Conservation (phyloP, 2,113 vertebrate species). For the Tricholaema leucomelas region DNA sequence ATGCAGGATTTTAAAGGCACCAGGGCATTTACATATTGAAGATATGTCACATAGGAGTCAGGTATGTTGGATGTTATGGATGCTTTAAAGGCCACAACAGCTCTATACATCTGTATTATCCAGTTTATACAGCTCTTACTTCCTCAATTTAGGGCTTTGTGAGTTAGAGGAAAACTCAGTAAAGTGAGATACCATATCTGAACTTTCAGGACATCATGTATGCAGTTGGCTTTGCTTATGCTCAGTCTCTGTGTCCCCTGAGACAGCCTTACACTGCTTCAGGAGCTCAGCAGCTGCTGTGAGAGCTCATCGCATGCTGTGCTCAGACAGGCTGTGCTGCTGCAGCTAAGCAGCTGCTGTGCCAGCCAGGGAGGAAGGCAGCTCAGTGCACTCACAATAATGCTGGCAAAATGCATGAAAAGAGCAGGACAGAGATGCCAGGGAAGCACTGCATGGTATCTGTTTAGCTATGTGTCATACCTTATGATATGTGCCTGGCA, state of each 20-base stretch:
- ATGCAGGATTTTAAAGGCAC: not conserved
- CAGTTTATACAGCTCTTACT: too few relatives aligned
- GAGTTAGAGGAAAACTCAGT: not conserved
- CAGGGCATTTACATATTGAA: not conserved
- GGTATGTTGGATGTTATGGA: not conserved
- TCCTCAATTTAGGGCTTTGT: not conserved
- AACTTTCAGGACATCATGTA: not conserved
- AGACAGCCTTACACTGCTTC: not conserved
- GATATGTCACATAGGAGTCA: not conserved
- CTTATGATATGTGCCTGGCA: not conserved
- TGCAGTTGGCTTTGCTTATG: not conserved
- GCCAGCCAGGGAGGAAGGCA: not conserved
- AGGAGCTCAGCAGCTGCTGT: not conserved
- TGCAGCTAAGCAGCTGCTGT: not conserved
- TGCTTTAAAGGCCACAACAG: not conserved
- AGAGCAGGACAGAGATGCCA: not conserved
- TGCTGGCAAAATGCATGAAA: accelerated
- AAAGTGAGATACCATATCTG: not conserved
- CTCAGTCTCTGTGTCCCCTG: accelerated
- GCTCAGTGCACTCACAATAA: not conserved
- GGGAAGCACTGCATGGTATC: not conserved
- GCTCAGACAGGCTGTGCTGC: not conserved
- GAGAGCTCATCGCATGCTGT: not conserved
- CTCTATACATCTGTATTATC: not conserved
- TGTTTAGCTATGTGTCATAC: not conserved